Evolutionary conservation across 2,797 vertebrate species (phyloP).

Genomic region (Loriculus beryllinus): DNA sequence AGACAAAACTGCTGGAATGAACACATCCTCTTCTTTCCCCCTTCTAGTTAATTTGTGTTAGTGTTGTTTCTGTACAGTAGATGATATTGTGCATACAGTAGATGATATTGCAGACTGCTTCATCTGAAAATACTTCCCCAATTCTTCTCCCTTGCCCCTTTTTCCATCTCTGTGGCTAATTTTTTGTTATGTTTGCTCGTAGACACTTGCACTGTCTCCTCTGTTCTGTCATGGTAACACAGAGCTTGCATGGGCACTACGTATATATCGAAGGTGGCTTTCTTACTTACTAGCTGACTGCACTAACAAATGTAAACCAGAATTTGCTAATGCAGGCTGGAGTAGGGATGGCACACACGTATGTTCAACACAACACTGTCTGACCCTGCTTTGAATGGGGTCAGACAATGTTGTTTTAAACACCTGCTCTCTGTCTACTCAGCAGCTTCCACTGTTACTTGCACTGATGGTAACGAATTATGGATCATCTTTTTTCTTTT

Average conservation of each 20-base stretch:
- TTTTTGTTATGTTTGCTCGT: neutral
- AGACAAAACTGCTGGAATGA: neutral
- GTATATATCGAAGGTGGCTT: neutral
- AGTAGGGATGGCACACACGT: neutral
- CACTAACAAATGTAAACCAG: neutral
- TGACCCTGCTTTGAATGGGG: neutral
- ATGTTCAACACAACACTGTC: neutral
- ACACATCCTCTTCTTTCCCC: neutral
- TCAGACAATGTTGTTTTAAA: neutral
- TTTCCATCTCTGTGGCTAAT: neutral
- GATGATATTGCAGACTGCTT: neutral
- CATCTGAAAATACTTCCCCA: neutral
- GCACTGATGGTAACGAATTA: neutral
- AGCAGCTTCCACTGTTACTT: neutral
- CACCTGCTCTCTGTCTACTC: neutral
- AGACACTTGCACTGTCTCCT: neutral
- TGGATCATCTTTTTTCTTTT: neutral
- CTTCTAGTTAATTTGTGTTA: neutral
- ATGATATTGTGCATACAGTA: neutral
- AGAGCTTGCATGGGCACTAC: neutral
- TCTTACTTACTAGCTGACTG: neutral
- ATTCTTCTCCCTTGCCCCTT: neutral
- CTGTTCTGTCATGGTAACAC: neutral
- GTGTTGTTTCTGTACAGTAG: neutral
- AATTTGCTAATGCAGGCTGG: neutral